Base-by-base conservation (phyloP, 92 coral and sea anemone species). In the Parazoanthus darwini region DNA sequence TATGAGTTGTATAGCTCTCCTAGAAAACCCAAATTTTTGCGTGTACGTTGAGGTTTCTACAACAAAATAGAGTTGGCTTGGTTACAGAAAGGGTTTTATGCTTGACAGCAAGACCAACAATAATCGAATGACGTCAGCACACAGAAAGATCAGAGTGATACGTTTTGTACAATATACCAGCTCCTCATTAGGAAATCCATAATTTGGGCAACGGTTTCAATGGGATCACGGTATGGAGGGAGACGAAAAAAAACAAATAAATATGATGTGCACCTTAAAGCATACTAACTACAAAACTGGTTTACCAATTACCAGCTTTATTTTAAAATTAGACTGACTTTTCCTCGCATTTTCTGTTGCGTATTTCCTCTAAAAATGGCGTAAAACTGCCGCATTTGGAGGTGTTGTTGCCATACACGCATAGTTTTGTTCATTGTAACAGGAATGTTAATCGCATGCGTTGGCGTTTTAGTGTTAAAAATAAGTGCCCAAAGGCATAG, bases 61-160 rank as follows among this genome's bases (percentile, higher is more conserved):
- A 84, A 84, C 79, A 84, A 84, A 73, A 35, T n/a, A 3, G 43
- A 71, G 78, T 83, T 71, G 38, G 79, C 67, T 8, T 70, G 68
- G 87, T n/a, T 84, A 72, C 79, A 38, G 51, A 35, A 71, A 29
- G 36, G 25, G 25, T 11, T 35, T n/a, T 15, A 71, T 71, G 79
- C 87, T 42, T 46, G 78, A 48, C 68, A 54, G 43, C 79, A 23
- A 13, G 25, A 37, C 8, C 36, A 33, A 35, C 68, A 42, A 68
- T 84, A 68, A 43, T 8, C 44, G 79, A 70, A n/a, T 84, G 87
- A 84, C 87, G 87, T 84, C 87, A 84, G 20, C 14, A 54, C 79
- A 46, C 87, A 84, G 87, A 79, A 18, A 84, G 87, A 84, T 42
- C 22, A 48, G 75, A 84, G 71, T 5, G 46, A 66, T 6, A 66